Percentiles rank a stretch among this genome's conserved stretches.
phyloP scores from a whole-genome alignment of 2,888 invertebrate genomes.

The Nematopogon swammerdamellus region DNA sequence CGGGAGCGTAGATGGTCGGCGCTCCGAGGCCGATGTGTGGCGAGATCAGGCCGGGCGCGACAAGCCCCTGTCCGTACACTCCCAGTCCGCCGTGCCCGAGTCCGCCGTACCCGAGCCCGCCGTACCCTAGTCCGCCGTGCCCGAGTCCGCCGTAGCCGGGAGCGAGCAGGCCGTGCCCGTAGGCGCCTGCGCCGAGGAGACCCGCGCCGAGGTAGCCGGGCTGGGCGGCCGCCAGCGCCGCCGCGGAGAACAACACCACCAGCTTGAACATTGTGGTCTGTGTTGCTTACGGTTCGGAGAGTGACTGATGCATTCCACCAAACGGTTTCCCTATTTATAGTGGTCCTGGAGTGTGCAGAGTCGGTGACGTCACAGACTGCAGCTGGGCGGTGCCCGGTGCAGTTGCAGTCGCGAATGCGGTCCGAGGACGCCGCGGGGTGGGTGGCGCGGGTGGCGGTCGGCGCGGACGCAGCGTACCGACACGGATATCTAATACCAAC shows the following conservation, averaged over 20 bases:
- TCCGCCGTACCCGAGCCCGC: constrained; percentile 9
- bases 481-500: not conserved
- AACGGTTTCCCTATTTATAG: not conserved
- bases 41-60: constrained; percentile 7
- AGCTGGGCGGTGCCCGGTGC: not conserved
- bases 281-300: constrained; percentile 35
- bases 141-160: no score
- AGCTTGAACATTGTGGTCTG: constrained; percentile 55
- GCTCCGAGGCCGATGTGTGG: constrained; percentile 15
- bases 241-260: constrained; percentile 62
- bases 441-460: constrained; percentile 9
- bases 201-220: constrained; percentile 20
- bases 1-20: constrained; percentile 18
- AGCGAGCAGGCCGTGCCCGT: constrained; percentile 15
- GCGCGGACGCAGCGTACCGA: not conserved
- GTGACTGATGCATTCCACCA: constrained; percentile 25
- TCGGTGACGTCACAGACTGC: not conserved
- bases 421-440: constrained; percentile 9
- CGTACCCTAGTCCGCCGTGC: constrained; percentile 9
- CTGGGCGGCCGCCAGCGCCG: constrained; percentile 54
- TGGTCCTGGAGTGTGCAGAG: not conserved
- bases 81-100: constrained; percentile 14
- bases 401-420: constrained; percentile 3
- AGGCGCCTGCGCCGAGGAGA: constrained; percentile 14
- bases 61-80: constrained; percentile 12